phyloP scores from a whole-genome alignment of 2,113 vertebrate genomes.

The Alethe diademata region DNA sequence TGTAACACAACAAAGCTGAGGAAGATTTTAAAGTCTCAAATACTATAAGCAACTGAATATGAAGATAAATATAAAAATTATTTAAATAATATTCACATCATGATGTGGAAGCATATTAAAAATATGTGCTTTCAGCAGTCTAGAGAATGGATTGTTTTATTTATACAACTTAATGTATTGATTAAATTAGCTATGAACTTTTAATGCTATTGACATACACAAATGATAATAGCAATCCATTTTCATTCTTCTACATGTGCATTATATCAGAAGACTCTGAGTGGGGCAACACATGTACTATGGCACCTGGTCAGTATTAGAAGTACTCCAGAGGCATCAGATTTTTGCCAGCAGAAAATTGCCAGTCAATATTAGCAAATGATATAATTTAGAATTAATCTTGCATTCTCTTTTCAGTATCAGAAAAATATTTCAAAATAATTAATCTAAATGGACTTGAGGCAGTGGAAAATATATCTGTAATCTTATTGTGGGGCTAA shows the following conservation, averaged over 20 bases:
- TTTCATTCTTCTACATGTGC: background rate
- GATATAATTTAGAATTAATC: background rate
- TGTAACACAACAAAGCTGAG: background rate
- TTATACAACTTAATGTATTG: background rate
- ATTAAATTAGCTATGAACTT: background rate
- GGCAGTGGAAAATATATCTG: background rate
- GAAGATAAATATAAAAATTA: background rate
- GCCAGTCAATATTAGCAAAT: background rate
- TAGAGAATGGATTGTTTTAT: background rate
- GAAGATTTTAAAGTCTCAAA: background rate
- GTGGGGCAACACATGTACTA: background rate
- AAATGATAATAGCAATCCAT: background rate
- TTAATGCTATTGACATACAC: background rate
- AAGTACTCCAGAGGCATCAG: background rate
- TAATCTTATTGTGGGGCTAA: conserved; percentile 22
- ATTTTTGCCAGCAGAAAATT: background rate
- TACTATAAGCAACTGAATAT: background rate
- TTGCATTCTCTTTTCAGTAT: background rate
- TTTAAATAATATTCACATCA: background rate
- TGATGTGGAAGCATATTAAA: background rate
- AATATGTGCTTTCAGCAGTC: background rate
- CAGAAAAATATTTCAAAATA: background rate
- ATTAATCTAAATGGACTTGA: background rate
- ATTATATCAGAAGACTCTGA: background rate
- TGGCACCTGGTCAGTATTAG: background rate